phyloP scores from a whole-genome alignment of 2,888 invertebrate species.

The Drosophila neonasuta region DNA sequence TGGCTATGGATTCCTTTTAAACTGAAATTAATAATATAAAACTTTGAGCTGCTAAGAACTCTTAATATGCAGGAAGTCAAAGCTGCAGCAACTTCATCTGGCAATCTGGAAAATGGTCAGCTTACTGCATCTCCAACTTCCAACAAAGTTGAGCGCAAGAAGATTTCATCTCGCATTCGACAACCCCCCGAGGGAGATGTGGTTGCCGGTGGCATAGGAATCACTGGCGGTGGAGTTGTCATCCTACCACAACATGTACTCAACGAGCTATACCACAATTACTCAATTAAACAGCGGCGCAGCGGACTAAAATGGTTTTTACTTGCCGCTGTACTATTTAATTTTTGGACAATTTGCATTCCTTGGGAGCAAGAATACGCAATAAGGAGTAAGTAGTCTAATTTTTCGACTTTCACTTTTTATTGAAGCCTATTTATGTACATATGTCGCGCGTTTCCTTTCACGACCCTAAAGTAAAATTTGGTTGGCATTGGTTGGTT shows the following conservation, averaged over 20 bases:
- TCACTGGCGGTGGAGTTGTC: slow-evolving; percentile 73
- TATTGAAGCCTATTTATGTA: too few relatives aligned
- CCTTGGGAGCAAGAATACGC: slow-evolving; percentile 83
- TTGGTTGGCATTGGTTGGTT: too few relatives aligned
- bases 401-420: neutral
- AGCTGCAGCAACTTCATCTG: slow-evolving; percentile 20
- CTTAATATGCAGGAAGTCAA: slow-evolving; percentile 66
- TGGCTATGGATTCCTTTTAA: slow-evolving; percentile 61
- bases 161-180: slow-evolving; percentile 55
- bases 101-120: slow-evolving; percentile 67
- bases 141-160: slow-evolving; percentile 54
- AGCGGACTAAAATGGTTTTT: slow-evolving; percentile 88
- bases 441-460: too few relatives aligned
- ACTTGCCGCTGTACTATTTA: slow-evolving; percentile 86
- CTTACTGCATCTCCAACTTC: slow-evolving; percentile 51
- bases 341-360: slow-evolving; percentile 85
- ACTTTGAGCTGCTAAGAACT: slow-evolving; percentile 24
- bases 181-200: slow-evolving; percentile 57
- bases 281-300: slow-evolving; percentile 88
- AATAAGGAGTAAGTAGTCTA: slow-evolving; percentile 75
- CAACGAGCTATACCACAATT: slow-evolving; percentile 88
- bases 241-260: slow-evolving; percentile 84
- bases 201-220: slow-evolving; percentile 61
- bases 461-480: too few relatives aligned
- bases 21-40: slow-evolving; percentile 48